These are phyloP conservation scores for Oncorhynchus clarkii DNA, from an alignment of 2,113 vertebrate genomes.

Conservation along the genomic window DNA sequence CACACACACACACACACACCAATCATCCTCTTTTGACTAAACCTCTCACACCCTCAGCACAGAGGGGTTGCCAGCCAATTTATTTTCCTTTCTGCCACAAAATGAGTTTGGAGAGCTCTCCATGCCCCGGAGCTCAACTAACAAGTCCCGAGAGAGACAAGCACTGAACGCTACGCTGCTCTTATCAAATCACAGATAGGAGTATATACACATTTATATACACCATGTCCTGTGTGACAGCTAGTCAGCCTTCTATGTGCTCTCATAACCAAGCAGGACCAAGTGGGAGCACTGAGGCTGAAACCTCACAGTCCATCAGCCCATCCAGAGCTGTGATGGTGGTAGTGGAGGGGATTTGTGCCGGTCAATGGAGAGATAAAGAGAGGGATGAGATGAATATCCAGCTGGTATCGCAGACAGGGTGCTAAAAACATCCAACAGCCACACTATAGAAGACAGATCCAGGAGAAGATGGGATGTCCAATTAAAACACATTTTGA, in stretches of 20 bases:
- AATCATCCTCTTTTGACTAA: neutral
- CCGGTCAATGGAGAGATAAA: neutral
- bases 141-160: neutral
- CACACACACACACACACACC: neutral
- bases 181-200: slow-evolving; percentile 35
- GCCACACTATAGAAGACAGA: neutral
- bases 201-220: neutral
- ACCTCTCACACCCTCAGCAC: slow-evolving; percentile 1
- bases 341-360: neutral
- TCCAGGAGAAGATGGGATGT: too few relatives aligned
- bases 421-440: too few relatives aligned
- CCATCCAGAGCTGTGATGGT: neutral
- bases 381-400: neutral
- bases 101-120: slow-evolving; percentile 41
- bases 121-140: neutral
- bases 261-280: neutral
- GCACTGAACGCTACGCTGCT: slow-evolving; percentile 18
- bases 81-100: slow-evolving; percentile 27
- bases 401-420: neutral
- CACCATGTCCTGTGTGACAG: neutral
- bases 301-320: neutral
- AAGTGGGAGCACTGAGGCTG: neutral
- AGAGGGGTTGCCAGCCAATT: neutral
- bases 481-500: too few relatives aligned
- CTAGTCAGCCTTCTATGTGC: neutral